Evolutionary conservation across 2,888 invertebrate species (phyloP).

Genomic region (Laspeyria flexula): DNA sequence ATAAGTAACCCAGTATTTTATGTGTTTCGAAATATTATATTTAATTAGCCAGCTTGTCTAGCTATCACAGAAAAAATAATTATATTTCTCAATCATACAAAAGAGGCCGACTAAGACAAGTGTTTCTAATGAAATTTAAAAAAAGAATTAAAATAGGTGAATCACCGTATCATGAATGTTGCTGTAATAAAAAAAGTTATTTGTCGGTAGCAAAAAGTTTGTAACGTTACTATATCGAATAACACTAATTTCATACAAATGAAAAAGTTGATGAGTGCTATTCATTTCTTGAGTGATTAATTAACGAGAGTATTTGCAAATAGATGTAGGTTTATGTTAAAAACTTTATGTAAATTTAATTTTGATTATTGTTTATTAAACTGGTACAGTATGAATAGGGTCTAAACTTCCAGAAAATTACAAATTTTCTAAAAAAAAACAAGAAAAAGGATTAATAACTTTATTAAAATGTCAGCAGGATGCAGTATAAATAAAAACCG

Average conservation of each 20-base stretch:
- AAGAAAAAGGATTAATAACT: neutral
- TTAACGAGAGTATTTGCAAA: too few species aligned
- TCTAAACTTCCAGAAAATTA: too few species aligned
- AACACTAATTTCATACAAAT: conserved; percentile 10
- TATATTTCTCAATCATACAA: conserved; percentile 1
- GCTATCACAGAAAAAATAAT: neutral
- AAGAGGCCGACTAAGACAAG: conserved; percentile 2
- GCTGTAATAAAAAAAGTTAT: neutral
- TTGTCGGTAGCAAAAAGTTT: conserved; percentile 8
- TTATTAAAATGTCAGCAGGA: conserved; percentile 9
- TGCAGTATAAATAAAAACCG: conserved; percentile 3
- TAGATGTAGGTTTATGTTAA: too few species aligned
- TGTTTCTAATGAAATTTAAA: neutral
- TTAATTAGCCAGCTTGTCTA: neutral
- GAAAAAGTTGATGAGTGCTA: conserved; percentile 4
- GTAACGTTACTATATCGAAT: conserved; percentile 6
- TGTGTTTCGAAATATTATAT: neutral
- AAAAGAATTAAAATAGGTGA: neutral
- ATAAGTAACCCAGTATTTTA: neutral
- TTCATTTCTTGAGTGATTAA: conserved; percentile 1
- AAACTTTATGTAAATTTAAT: too few species aligned
- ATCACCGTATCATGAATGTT: neutral
- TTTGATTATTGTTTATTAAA: too few species aligned
- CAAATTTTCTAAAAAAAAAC: neutral
- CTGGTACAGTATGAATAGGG: too few species aligned